Conservation (phyloP, 1,140 invertebrate genomes). For the Camponotus vicinus region DNA sequence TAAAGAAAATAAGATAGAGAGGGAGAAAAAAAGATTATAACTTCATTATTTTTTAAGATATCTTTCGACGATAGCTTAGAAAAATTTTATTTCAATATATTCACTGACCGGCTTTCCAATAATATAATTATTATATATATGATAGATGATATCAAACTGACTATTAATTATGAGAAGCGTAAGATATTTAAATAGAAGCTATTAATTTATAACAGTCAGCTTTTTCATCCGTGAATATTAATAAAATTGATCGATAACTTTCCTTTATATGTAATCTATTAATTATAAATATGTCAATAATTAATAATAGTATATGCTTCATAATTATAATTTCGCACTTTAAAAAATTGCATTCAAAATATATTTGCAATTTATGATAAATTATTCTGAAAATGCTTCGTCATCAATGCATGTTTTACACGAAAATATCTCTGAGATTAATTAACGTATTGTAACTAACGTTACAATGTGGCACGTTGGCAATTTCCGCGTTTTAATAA, state of each 20-base stretch:
- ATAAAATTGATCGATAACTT: background rate
- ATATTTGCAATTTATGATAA: background rate
- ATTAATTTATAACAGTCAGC: background rate
- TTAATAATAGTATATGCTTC: too few relatives aligned
- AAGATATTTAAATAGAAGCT: background rate
- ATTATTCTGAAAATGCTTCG: background rate
- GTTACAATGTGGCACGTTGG: background rate
- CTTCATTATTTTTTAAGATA: slow-evolving; percentile 22
- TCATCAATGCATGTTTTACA: background rate
- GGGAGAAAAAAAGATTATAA: background rate
- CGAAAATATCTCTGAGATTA: background rate
- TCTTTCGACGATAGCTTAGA: background rate
- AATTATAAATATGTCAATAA: background rate
- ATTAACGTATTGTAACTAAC: background rate
- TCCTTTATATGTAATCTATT: background rate
- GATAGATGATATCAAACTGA: background rate
- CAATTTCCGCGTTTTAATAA: slow-evolving; percentile 17
- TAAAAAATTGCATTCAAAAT: background rate
- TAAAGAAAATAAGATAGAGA: background rate
- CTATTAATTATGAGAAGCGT: background rate
- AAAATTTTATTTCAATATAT: background rate
- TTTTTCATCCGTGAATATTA: background rate
- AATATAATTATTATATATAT: background rate
- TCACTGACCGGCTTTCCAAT: background rate
- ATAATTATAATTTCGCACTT: background rate